Evolutionary conservation across 2,113 vertebrate genomes (phyloP).

Genomic region (Mugil cephalus): DNA sequence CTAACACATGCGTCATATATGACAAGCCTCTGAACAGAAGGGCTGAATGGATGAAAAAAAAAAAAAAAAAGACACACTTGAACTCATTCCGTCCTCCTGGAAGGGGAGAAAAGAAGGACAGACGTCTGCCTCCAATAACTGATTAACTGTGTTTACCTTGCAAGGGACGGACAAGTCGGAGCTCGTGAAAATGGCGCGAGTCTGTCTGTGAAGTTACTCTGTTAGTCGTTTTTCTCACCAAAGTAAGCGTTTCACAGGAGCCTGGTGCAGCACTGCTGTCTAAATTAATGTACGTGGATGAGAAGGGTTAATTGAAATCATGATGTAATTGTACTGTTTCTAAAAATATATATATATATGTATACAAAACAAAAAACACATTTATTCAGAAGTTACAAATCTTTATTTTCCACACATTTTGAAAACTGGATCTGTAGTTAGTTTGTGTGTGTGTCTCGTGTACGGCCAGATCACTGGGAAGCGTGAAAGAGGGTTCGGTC

Average conservation of each 20-base stretch:
- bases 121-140: constrained; percentile 50
- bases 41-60: constrained; percentile 47
- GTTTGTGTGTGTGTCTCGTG: neutral
- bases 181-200: constrained; percentile 58
- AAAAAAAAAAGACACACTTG: constrained; percentile 51
- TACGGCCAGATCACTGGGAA: constrained; percentile 13
- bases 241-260: constrained; percentile 61
- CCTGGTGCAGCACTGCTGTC: constrained; percentile 25
- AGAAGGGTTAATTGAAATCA: constrained; percentile 67
- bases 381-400: constrained; percentile 63
- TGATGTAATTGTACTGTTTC: constrained; percentile 59
- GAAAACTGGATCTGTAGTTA: constrained; percentile 23
- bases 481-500: neutral
- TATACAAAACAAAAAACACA: constrained; percentile 44
- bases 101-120: constrained; percentile 23
- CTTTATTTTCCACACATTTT: constrained; percentile 60
- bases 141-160: constrained; percentile 52
- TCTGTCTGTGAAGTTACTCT: constrained; percentile 61
- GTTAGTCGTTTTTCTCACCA: constrained; percentile 68
- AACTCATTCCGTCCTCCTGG: constrained; percentile 54
- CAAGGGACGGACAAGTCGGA: constrained; percentile 50
- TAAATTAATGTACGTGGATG: constrained; percentile 57
- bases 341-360: constrained; percentile 30
- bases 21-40: constrained; percentile 51
- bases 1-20: constrained; percentile 20